A percentile compares a stretch with the other conserved stretches of the same genome.
phyloP scores from a whole-genome alignment of 2,113 vertebrate genomes.

The Tretioscincus oriximinensis region DNA sequence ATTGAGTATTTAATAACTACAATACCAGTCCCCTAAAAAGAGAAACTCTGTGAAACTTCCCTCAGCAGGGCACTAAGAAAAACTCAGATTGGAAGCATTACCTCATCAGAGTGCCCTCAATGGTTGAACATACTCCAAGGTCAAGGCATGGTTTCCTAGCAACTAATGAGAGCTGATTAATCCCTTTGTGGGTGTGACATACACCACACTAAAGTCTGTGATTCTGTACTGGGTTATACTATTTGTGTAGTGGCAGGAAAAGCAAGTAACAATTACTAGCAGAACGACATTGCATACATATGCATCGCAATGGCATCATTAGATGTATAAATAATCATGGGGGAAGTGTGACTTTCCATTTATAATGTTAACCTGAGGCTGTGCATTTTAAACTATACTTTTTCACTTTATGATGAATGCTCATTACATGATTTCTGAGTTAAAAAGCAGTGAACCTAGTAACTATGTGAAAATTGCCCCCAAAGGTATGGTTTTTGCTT shows the following conservation, averaged over 20 bases:
- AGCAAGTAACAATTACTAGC: conserved; percentile 47
- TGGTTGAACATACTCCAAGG: conserved; percentile 51
- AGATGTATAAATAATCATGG: conserved; percentile 42
- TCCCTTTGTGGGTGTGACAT: conserved; percentile 51
- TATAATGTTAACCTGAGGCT: conserved; percentile 26
- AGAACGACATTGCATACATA: conserved; percentile 23
- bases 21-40: not conserved
- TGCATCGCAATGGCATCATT: conserved; percentile 32
- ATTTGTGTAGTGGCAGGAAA: conserved; percentile 40
- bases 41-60: not conserved
- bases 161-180: conserved; percentile 67
- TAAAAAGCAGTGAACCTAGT: conserved; percentile 23
- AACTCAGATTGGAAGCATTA: not conserved
- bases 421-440: conserved; percentile 22
- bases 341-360: conserved; percentile 31
- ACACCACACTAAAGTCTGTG: conserved; percentile 41
- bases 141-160: conserved; percentile 64
- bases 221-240: conserved; percentile 40
- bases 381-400: conserved; percentile 31
- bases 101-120: not conserved
- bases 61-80: not conserved
- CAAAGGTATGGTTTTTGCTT: conserved; percentile 22
- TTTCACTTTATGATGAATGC: conserved; percentile 7
- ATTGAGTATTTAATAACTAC: not conserved
- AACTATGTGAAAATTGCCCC: not conserved